These are phyloP conservation scores for Tapirus terrestris DNA, from an alignment of 2,113 vertebrate species.

Conservation along the genomic window DNA sequence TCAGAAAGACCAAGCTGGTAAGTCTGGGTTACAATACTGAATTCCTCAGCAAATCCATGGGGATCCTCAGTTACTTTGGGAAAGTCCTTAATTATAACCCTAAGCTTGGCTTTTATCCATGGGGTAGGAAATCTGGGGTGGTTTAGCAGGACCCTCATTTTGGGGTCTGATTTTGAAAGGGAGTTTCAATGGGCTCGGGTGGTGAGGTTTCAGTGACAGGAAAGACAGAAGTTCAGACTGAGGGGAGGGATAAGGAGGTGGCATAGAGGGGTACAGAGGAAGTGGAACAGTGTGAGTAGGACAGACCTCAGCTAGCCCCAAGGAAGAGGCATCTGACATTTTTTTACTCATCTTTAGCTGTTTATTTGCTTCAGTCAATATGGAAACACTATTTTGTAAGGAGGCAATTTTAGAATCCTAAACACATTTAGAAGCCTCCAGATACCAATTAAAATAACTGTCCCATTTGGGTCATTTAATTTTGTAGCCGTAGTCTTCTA, in stretches of 20 bases:
- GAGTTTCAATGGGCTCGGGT: background rate
- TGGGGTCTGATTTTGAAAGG: background rate
- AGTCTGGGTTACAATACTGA: background rate
- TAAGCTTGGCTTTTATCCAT: background rate
- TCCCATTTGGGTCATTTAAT: background rate
- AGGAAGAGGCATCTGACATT: background rate
- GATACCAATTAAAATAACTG: background rate
- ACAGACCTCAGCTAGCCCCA: background rate
- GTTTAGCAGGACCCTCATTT: background rate
- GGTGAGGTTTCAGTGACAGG: background rate
- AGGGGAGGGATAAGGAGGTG: background rate
- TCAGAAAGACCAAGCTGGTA: background rate
- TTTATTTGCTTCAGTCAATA: background rate
- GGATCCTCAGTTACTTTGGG: background rate
- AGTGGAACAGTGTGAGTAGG: background rate
- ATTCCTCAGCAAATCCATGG: background rate
- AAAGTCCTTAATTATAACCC: background rate
- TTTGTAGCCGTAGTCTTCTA: background rate
- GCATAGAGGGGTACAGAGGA: background rate
- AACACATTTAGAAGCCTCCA: background rate
- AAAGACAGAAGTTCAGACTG: background rate
- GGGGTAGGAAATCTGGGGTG: too few species aligned
- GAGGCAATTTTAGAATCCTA: background rate
- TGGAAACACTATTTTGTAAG: background rate
- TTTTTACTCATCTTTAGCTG: background rate